Conservation (phyloP, 2,113 vertebrate genomes). For the Genyomyrus donnyi region DNA sequence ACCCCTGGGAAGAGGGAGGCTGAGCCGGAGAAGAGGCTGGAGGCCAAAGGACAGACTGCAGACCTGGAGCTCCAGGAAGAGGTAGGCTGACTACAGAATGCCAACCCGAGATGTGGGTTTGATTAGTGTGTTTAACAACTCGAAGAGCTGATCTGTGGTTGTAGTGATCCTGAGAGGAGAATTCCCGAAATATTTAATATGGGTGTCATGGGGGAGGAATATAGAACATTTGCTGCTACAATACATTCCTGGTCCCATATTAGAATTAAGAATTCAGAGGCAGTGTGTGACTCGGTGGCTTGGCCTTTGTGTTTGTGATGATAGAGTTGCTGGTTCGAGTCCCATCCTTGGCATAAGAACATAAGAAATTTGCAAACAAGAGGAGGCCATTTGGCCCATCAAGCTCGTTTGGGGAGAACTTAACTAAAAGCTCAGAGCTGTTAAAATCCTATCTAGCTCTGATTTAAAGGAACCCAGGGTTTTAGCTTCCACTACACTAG, state of each 20-base stretch:
- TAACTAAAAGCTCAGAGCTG: no score
- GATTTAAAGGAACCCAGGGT: no score
- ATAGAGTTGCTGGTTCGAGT: neutral
- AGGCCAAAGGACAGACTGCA: slow-evolving; percentile 16
- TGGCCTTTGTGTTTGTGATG: neutral
- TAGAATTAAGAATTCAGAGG: neutral
- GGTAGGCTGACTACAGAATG: slow-evolving; percentile 27
- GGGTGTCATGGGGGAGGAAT: neutral
- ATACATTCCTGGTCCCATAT: neutral
- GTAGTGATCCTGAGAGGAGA: neutral
- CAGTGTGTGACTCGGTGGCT: neutral
- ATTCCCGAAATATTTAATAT: neutral
- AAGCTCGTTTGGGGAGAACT: no score
- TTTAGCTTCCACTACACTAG: no score
- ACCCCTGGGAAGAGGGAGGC: slow-evolving; percentile 28
- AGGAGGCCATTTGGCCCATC: no score
- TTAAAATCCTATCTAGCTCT: no score
- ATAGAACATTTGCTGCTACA: neutral
- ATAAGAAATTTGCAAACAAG: no score
- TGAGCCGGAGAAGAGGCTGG: slow-evolving; percentile 32
- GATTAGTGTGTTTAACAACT: neutral
- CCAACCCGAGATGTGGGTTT: no score
- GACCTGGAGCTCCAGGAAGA: slow-evolving; percentile 24
- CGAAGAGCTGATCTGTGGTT: neutral
- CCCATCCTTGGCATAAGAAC: neutral